phyloP scores from a whole-genome alignment of 1,140 invertebrate species.

The Tachypleus tridentatus region DNA sequence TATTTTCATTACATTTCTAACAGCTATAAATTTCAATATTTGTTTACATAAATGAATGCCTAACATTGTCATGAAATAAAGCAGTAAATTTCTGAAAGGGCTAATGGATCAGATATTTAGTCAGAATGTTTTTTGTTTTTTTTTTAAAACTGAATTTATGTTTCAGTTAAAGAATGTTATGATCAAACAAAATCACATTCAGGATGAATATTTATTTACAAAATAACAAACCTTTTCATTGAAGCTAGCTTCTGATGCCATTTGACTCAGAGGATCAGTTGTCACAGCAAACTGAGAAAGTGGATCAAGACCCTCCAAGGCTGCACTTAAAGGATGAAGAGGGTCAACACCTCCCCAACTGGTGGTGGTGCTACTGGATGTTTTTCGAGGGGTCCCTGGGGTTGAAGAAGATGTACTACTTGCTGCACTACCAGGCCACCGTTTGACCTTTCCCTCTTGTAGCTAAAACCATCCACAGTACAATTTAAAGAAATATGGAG shows the following conservation, averaged over 20 bases:
- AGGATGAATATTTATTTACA: no score
- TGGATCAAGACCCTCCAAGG: constrained; percentile 58
- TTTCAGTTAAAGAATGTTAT: no score
- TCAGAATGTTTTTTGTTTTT: no score
- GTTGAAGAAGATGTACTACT: constrained; percentile 36
- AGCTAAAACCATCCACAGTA: constrained; percentile 7
- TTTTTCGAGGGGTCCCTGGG: constrained; percentile 32
- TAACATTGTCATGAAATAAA: no score
- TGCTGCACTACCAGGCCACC: constrained; percentile 33
- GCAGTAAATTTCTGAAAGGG: no score
- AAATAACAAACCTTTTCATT: neutral
- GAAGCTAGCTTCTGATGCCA: constrained; percentile 21
- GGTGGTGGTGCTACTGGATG: constrained; percentile 23
- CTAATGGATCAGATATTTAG: no score
- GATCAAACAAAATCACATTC: no score
- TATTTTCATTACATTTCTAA: no score
- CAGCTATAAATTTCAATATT: no score
- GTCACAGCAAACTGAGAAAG: constrained; percentile 51
- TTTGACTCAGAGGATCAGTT: constrained; percentile 38
- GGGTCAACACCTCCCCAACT: constrained; percentile 27
- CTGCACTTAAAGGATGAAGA: constrained; percentile 44
- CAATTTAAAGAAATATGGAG: no score
- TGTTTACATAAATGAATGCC: no score
- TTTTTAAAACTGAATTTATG: no score
- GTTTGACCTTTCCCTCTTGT: constrained; percentile 37